Conservation (phyloP, 2,888 invertebrate genomes). For the Lampropteryx suffumata region DNA sequence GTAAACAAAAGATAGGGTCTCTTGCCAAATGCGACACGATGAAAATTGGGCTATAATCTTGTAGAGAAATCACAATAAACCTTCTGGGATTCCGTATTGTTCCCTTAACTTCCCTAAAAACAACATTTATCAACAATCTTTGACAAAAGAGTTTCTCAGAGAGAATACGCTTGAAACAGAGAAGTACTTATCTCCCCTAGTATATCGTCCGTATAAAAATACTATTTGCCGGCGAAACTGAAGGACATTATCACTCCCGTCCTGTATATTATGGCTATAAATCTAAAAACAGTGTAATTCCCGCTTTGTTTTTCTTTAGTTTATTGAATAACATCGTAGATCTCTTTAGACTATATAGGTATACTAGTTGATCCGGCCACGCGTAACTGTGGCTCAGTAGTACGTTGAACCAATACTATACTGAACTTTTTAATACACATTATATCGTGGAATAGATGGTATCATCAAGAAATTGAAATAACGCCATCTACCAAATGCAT, state of each 20-base stretch:
- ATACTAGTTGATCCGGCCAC: too few species aligned
- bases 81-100: background rate
- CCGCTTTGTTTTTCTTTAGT: slow-evolving; percentile 27
- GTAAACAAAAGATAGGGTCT: too few species aligned
- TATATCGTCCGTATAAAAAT: slow-evolving; percentile 60
- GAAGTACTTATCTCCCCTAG: slow-evolving; percentile 37
- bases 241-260: slow-evolving; percentile 57
- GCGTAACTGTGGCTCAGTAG: too few species aligned
- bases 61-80: background rate
- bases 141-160: slow-evolving; percentile 14
- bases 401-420: too few species aligned
- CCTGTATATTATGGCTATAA: slow-evolving; percentile 64
- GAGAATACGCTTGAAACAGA: slow-evolving; percentile 15
- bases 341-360: too few species aligned
- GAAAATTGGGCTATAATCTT: background rate
- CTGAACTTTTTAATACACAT: too few species aligned
- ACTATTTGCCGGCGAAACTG: slow-evolving; percentile 55
- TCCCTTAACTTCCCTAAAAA: slow-evolving; percentile 6
- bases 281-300: slow-evolving; percentile 48
- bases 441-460: too few species aligned
- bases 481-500: too few species aligned
- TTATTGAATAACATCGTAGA: slow-evolving; percentile 18
- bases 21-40: too few species aligned
- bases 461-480: too few species aligned
- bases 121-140: slow-evolving; percentile 17